Percentiles rank a stretch among this genome's conserved stretches.
phyloP scores from a whole-genome alignment of 2,888 invertebrate genomes.

The Chamaedrilus cognettii region DNA sequence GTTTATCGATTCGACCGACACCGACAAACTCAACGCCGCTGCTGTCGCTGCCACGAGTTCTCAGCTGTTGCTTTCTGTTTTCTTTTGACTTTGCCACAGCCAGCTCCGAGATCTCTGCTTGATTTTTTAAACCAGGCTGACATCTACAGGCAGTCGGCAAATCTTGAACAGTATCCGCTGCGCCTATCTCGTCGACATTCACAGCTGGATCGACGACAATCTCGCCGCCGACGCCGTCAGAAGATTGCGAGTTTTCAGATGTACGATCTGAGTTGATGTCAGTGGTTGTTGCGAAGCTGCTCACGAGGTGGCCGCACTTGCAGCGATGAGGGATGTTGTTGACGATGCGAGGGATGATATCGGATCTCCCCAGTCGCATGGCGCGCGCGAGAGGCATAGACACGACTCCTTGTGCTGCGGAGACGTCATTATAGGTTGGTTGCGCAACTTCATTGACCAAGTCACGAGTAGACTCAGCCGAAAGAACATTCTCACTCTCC shows the following conservation, averaged over 20 bases:
- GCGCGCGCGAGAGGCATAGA: too few relatives aligned
- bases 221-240: background rate
- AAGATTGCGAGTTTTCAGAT: background rate
- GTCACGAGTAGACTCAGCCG: too few relatives aligned
- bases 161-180: too few relatives aligned
- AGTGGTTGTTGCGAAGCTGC: background rate
- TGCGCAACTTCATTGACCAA: too few relatives aligned
- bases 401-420: too few relatives aligned
- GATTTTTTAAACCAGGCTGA: background rate
- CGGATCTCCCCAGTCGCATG: too few relatives aligned
- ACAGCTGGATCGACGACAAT: background rate
- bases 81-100: too few relatives aligned
- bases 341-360: background rate
- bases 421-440: too few relatives aligned
- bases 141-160: background rate
- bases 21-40: conserved; percentile 1
- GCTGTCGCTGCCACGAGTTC: background rate
- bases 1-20: background rate
- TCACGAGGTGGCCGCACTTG: conserved; percentile 1
- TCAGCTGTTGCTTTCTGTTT: too few relatives aligned
- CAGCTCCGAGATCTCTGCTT: too few relatives aligned
- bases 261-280: background rate
- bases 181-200: background rate
- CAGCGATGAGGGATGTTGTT: conserved; percentile 6
- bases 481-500: too few relatives aligned